Evolutionary conservation across 2,797 vertebrate species (phyloP), one percentile per base, ranked within the genome.

Genomic region (Oreonectes daqikongensis): DNA sequence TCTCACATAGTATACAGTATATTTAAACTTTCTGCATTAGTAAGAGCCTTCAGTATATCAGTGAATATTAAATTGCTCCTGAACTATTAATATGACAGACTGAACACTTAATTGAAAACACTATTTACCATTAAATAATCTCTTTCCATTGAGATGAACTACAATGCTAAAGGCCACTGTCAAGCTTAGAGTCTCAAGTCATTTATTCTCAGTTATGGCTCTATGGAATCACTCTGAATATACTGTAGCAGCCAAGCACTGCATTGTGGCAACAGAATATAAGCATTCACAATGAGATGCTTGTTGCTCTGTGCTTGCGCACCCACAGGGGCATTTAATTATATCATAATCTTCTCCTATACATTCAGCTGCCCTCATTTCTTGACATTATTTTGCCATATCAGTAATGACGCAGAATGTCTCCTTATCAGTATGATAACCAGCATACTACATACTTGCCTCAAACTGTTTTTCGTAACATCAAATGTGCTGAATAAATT

Each of bases 351-450:
- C 46, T 38, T 69, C 66, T 69, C 30, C 55, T 69, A 77, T 61
- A 77, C 44, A 50, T 77, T 60, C 26, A 77, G 48, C 44, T 26
- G 65, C 68, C 65, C 66, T 77, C 66, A 69, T 77, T 69, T 77
- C 2, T 35, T 60, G 18, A 59, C 14, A 4, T 67, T 32, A 30
- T 59, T 68, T 75, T 52, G 42, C 65, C 4, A 5, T 42, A 46
- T 65, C 63, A 42, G 26, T 68, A 48, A 60, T 77, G 75, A 26
- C 18, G 20, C 44, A 69, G 44, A 61, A 38, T 17, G 40, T 60
- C 28, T 60, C 28, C 38, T 68, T 60, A 76, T 76, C 73, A 60
- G 40, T 48, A 17, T 59, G 65, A 60, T 32, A 53, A 11, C 63
- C 14, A 5, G 5, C 11, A 65, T 9, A 65, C 38, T 10, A 44